These are phyloP conservation scores for Mobula birostris DNA, from an alignment of 2,113 vertebrate genomes.

Conservation along the genomic window DNA sequence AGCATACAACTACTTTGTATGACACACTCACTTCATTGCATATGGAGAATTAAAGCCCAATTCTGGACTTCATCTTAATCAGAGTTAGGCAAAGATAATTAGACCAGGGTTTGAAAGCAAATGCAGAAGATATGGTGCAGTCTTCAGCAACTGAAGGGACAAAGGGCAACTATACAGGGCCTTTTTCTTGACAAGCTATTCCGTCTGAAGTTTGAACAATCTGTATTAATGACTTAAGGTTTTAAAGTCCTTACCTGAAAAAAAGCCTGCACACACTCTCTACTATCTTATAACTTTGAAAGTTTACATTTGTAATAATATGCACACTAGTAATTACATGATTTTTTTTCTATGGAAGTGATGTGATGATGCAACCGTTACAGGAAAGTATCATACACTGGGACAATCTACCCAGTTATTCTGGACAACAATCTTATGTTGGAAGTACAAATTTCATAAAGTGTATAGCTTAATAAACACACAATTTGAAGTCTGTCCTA, in stretches of 20 bases:
- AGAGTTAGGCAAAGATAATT: neutral
- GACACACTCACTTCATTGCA: neutral
- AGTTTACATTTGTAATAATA: neutral
- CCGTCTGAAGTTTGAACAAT: neutral
- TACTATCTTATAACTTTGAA: neutral
- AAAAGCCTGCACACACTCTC: neutral
- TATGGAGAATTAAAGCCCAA: neutral
- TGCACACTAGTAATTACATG: neutral
- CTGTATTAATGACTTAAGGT: neutral
- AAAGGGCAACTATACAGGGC: neutral
- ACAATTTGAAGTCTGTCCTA: constrained; percentile 40
- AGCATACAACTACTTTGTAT: neutral
- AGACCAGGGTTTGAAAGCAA: neutral
- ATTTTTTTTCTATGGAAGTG: neutral
- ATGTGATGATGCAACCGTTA: neutral
- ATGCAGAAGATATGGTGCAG: neutral
- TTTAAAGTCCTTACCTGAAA: neutral
- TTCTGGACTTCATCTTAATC: neutral
- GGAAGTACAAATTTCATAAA: neutral
- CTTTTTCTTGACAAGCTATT: neutral
- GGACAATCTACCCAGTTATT: neutral
- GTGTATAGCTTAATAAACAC: neutral
- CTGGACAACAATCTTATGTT: neutral
- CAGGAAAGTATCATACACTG: neutral
- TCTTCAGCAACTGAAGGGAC: neutral